Conservation (phyloP, 2,888 invertebrate genomes). For the Tillus elongatus region DNA sequence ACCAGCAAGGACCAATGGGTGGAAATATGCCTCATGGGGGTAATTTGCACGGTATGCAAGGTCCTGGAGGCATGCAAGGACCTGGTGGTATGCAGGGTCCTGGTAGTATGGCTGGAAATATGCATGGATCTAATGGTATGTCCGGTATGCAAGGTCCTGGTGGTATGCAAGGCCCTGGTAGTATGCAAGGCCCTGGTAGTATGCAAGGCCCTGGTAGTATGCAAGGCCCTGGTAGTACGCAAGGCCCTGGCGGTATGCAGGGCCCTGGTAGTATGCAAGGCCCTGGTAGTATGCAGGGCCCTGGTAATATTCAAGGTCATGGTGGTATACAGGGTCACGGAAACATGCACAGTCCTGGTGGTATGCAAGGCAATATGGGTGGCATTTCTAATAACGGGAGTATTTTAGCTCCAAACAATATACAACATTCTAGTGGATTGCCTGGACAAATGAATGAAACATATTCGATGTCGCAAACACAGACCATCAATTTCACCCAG, state of each 20-base stretch:
- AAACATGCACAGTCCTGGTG: slow-evolving; percentile 14
- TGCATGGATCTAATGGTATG: background rate
- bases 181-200: slow-evolving; percentile 18
- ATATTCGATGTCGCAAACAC: slow-evolving; percentile 73
- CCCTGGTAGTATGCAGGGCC: slow-evolving; percentile 16
- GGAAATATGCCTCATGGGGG: background rate
- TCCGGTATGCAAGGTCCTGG: slow-evolving; percentile 11
- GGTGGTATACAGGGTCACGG: slow-evolving; percentile 23
- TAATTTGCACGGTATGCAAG: background rate
- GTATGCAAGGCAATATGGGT: slow-evolving; percentile 11
- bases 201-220: slow-evolving; percentile 15
- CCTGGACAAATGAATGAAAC: slow-evolving; percentile 44
- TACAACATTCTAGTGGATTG: slow-evolving; percentile 23
- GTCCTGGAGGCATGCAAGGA: slow-evolving; percentile 17
- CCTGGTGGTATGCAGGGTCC: slow-evolving; percentile 19
- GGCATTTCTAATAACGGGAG: slow-evolving; percentile 18
- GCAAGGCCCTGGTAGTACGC: slow-evolving; percentile 3
- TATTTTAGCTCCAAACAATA: slow-evolving; percentile 12
- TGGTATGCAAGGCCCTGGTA: too few relatives aligned
- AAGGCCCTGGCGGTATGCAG: slow-evolving; percentile 7
- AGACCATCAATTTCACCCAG: slow-evolving; percentile 78
- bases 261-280: slow-evolving; percentile 13
- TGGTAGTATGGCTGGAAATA: slow-evolving; percentile 14
- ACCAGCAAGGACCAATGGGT: slow-evolving; percentile 10
- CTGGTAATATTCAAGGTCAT: slow-evolving; percentile 17